Evolutionary conservation across 2,113 vertebrate species (phyloP), one percentile per base, ranked within the genome.

Genomic region (Pelobates fuscus): DNA sequence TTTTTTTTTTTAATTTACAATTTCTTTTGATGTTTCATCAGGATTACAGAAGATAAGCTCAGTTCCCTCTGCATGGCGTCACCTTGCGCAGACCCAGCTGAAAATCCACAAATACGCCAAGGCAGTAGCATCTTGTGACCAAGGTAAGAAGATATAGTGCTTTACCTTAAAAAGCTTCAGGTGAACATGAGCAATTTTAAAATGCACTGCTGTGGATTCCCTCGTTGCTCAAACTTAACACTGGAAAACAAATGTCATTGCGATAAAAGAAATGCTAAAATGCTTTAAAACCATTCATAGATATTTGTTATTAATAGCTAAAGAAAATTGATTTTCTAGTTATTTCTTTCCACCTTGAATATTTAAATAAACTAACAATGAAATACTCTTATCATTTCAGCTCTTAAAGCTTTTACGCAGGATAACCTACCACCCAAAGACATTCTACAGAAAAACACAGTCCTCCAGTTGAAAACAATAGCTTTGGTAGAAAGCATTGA

Each of bases 81-180:
- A 88, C 77, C 82, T 96, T 78, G 94, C 93, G 65, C 86, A 94
- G 80, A 88, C 91, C 54, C 94, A 97, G 55, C 74, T 94, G 77
- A 94, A 92, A 86, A 87, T 94, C 83, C 95, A 98, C 76, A 91
- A 82, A 72, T 84, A 93, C 65, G 82, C 80, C 26, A 91, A 93
- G 2, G 86, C 89, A 68, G 64, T 92, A 41, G 14, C 73, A 43
- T 93, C 95, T 27, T 96, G 94, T 80, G 91, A 84, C 71, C 87
- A 93, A 93, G 96, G 96, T 97, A 86, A 67, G 14, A 77, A 15
- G 70, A 44, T 58, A 71, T 46, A 12, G 44, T 8, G 14, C 8
- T 46, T 46, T 41, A 5, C 32, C 11, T 4, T 61, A 66, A 27
- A 41, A 11, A 29, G 32, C 27, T 68, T 66, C 37, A 41, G 37